Evolutionary conservation across 2,888 invertebrate species (phyloP).

Genomic region (Drosophila kanekoi): DNA sequence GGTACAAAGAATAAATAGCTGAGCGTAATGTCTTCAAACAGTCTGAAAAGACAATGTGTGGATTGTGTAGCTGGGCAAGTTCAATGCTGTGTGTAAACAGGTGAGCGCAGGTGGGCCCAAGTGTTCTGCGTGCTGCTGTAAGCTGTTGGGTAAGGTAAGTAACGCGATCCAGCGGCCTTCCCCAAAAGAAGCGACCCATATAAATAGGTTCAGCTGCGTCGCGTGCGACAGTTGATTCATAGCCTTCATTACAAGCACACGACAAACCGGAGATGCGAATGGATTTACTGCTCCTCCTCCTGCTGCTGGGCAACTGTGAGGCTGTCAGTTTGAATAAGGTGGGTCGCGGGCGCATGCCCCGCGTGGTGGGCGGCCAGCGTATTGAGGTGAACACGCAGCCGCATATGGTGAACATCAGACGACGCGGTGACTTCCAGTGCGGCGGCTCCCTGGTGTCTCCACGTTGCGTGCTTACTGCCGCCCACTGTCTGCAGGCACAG

Average conservation of each 20-base stretch:
- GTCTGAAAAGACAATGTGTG: constrained; percentile 1
- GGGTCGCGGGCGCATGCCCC: constrained; percentile 45
- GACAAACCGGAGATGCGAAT: constrained; percentile 24
- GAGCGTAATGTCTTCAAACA: neutral
- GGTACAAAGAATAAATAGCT: constrained; percentile 2
- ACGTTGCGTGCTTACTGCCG: constrained; percentile 81
- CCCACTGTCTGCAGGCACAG: constrained; percentile 71
- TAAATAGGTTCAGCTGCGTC: constrained; percentile 34
- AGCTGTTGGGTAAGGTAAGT: constrained; percentile 62
- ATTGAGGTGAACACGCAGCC: constrained; percentile 63
- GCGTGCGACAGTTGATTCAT: constrained; percentile 32
- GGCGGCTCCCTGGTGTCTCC: constrained; percentile 80
- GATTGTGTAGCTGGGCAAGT: constrained; percentile 48
- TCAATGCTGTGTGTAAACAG: constrained; percentile 64
- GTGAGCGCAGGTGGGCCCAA: constrained; percentile 49
- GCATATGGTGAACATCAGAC: constrained; percentile 76
- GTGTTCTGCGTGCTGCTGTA: constrained; percentile 44
- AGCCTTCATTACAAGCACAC: constrained; percentile 7
- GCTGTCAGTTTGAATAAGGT: neutral
- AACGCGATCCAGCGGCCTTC: constrained; percentile 14
- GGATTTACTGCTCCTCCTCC: constrained; percentile 13
- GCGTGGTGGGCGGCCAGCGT: constrained; percentile 78
- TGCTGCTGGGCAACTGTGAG: constrained; percentile 15
- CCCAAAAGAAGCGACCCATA: constrained; percentile 10
- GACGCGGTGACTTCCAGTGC: constrained; percentile 72